Base-by-base conservation (phyloP, 1,140 invertebrate genomes). In the Pinna nobilis region DNA sequence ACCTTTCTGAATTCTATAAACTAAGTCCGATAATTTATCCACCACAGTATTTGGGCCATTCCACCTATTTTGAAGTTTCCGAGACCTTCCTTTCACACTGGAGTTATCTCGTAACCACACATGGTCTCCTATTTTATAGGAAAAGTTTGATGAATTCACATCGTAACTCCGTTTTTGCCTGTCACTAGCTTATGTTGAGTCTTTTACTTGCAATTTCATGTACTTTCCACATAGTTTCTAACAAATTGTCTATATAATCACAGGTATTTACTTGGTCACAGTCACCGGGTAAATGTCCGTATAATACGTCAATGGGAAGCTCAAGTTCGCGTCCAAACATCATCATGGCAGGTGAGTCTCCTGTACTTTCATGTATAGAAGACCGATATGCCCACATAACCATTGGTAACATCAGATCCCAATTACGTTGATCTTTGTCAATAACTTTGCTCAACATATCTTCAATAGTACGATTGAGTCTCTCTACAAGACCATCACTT, bases 401-500 rank as follows among this genome's bases (percentile, higher is more conserved):
- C 25, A 73, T 51, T 9, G 61, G 79, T 2, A 85, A 30, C 37
- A 72, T 66, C 41, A 53, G 23, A 47, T 80, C 76, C 76, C 79
- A 83, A 44, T 70, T 32, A 0, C 44, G 39, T 33, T 76, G 63
- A 1, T 75, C 33, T 2, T 68, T 51, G 7, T 41, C n/a, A 25
- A 28, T 50, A n/a, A 61, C 90, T 78, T 79, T 61, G 0, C 71
- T 55, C 35, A 85, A 57, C 75, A 79, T 78, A 2, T 60, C 44
- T 20, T 53, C 32, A 5, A 82, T 51, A 7, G 83, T 85, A 15
- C 79, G 47, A 57, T 87, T 83, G 33, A 83, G 78, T 0, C 77
- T 47, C 70, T 85, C 82, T 3, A 84, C 80, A 28, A 77, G 49
- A 11, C 85, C 85, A 63, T 88, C 87, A 0, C 70, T 57, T 23